phyloP scores from a whole-genome alignment of 2,888 invertebrate genomes.

The Dexiosoma caninum region DNA sequence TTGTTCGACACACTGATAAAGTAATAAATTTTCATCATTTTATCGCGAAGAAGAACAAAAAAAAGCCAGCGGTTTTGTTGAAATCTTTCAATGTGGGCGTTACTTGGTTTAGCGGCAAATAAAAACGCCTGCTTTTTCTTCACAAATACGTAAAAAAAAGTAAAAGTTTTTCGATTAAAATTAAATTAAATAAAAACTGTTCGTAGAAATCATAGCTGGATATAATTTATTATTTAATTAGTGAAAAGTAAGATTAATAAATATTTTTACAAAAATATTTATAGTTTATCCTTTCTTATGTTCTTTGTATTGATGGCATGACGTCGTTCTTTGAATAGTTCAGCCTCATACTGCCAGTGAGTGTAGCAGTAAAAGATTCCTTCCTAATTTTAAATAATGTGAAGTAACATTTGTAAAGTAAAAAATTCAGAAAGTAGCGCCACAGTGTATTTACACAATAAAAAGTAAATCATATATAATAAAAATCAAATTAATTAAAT shows the following conservation, averaged over 20 bases:
- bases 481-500: no score
- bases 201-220: slow-evolving; percentile 55
- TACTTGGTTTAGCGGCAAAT: slow-evolving; percentile 60
- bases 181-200: slow-evolving; percentile 12
- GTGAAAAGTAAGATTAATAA: slow-evolving; percentile 38
- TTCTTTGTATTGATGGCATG: background rate
- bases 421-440: no score
- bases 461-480: no score
- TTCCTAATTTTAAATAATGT: no score
- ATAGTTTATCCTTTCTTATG: background rate
- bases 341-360: background rate
- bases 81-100: slow-evolving; percentile 46
- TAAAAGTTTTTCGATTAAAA: slow-evolving; percentile 11
- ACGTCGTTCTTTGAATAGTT: background rate
- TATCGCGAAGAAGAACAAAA: slow-evolving; percentile 51
- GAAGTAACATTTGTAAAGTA: no score
- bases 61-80: slow-evolving; percentile 56
- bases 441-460: no score
- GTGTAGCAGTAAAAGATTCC: background rate
- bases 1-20: slow-evolving; percentile 42
- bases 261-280: slow-evolving; percentile 52
- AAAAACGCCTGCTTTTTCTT: slow-evolving; percentile 50
- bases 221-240: slow-evolving; percentile 64
- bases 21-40: slow-evolving; percentile 57
- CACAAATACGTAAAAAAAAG: background rate